These are phyloP conservation scores for Cyprinus carpio DNA, from an alignment of 2,113 vertebrate species.

Conservation along the genomic window DNA sequence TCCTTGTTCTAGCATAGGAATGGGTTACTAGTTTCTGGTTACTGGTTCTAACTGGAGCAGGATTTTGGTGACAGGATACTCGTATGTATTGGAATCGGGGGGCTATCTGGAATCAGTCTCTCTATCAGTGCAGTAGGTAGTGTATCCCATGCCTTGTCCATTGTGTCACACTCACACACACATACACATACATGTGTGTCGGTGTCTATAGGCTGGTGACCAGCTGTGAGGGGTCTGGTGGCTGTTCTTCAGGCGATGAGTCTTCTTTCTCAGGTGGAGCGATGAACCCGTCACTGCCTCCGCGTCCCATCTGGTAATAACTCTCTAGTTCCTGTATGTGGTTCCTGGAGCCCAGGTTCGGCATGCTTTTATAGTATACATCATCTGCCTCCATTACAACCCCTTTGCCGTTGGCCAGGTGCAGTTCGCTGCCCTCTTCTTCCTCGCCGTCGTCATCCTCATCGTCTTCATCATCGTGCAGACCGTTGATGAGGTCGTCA, in stretches of 20 bases:
- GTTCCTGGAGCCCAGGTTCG: constrained; percentile 93
- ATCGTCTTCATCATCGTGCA: constrained; percentile 68
- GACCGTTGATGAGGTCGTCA: constrained; percentile 69
- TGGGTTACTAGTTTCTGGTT: constrained; percentile 26
- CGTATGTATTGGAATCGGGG: constrained; percentile 43
- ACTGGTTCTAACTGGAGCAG: constrained; percentile 40
- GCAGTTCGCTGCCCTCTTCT: constrained; percentile 78
- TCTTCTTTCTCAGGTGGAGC: constrained; percentile 90
- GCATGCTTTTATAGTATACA: constrained; percentile 99
- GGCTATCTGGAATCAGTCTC: constrained; percentile 51
- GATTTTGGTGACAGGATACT: constrained; percentile 43
- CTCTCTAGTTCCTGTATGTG: constrained; percentile 93
- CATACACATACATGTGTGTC: constrained; percentile 44
- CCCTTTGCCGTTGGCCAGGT: constrained; percentile 82
- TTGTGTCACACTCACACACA: constrained; percentile 44
- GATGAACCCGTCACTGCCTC: constrained; percentile 96
- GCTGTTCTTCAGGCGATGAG: constrained; percentile 82
- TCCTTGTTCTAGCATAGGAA: constrained; percentile 28
- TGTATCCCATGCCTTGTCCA: constrained; percentile 58
- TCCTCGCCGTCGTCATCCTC: constrained; percentile 84
- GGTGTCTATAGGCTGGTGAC: constrained; percentile 96
- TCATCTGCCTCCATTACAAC: constrained; percentile 83
- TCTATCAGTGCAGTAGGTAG: constrained; percentile 59
- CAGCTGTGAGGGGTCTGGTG: constrained; percentile 90
- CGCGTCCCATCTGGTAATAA: constrained; percentile 96